Evolutionary conservation across 2,888 invertebrate species (phyloP).

Genomic region (Drosophila greeni): DNA sequence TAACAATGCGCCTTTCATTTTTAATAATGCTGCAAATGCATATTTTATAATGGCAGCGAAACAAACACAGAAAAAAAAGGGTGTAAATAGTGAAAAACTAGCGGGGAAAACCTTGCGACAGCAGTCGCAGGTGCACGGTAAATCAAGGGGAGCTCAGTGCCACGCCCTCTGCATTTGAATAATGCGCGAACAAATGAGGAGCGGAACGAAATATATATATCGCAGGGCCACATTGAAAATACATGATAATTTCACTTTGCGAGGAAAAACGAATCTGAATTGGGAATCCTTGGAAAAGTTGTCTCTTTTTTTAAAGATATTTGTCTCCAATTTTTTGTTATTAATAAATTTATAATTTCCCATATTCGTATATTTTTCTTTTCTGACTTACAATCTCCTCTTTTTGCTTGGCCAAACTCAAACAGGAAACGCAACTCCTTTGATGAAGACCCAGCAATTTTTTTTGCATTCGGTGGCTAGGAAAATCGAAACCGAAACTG

Average conservation of each 20-base stretch:
- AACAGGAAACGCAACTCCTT: slow-evolving; percentile 5
- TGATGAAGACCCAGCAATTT: not conserved
- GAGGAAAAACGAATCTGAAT: not conserved
- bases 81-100: slow-evolving; percentile 32
- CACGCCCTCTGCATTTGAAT: slow-evolving; percentile 52
- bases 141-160: slow-evolving; percentile 50
- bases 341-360: not conserved
- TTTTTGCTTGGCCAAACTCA: not conserved
- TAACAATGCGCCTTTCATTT: slow-evolving; percentile 53
- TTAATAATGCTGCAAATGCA: slow-evolving; percentile 61
- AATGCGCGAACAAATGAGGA: slow-evolving; percentile 40
- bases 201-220: not conserved
- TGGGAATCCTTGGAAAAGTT: not conserved
- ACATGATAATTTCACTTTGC: slow-evolving; percentile 4
- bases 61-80: slow-evolving; percentile 19
- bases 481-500: slow-evolving; percentile 59
- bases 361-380: not conserved
- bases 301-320: not conserved
- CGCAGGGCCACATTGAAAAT: not conserved
- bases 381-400: not conserved
- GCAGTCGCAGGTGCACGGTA: slow-evolving; percentile 57
- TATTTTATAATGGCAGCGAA: slow-evolving; percentile 58
- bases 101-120: slow-evolving; percentile 27
- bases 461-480: slow-evolving; percentile 28
- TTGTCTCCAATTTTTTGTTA: not conserved